Percentiles rank a stretch among this genome's conserved stretches.
Conservation (phyloP, 1,140 invertebrate species). For the Drosophila sp. region DNA sequence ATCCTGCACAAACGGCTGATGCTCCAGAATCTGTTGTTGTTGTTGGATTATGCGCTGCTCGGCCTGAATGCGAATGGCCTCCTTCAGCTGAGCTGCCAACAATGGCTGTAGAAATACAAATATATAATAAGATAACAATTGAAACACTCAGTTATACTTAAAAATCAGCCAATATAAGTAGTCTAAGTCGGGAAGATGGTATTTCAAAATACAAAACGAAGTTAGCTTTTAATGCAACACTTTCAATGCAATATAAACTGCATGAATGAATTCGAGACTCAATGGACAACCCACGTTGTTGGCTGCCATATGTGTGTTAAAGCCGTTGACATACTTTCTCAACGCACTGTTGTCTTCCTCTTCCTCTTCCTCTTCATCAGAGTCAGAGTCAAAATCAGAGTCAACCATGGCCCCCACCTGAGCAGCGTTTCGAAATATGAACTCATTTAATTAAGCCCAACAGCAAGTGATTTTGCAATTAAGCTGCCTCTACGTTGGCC, state of each 20-base stretch:
- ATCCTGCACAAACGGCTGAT: constrained; percentile 83
- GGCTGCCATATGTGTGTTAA: constrained; percentile 1
- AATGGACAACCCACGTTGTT: constrained; percentile 3
- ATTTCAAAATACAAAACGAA: too few relatives aligned
- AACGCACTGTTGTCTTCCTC: constrained; percentile 41
- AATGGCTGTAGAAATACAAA: constrained; percentile 61
- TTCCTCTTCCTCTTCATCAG: constrained; percentile 26
- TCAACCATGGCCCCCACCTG: constrained; percentile 3
- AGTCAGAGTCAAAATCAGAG: too few relatives aligned
- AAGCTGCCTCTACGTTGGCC: constrained; percentile 29
- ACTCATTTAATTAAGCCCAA: constrained; percentile 68
- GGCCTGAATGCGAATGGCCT: constrained; percentile 84
- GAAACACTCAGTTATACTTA: background rate
- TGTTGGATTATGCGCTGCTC: constrained; percentile 81
- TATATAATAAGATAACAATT: background rate
- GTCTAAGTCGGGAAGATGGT: too few relatives aligned
- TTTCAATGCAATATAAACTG: too few relatives aligned
- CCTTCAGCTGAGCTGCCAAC: constrained; percentile 78
- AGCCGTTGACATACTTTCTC: constrained; percentile 63
- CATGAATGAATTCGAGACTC: background rate
- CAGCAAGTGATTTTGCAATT: constrained; percentile 64
- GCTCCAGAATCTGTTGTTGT: constrained; percentile 83
- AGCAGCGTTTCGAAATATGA: constrained; percentile 32
- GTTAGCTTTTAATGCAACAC: too few relatives aligned
- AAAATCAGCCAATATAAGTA: too few relatives aligned